Conservation (phyloP, 2,797 vertebrate genomes). For the Ceyx erithaca region DNA sequence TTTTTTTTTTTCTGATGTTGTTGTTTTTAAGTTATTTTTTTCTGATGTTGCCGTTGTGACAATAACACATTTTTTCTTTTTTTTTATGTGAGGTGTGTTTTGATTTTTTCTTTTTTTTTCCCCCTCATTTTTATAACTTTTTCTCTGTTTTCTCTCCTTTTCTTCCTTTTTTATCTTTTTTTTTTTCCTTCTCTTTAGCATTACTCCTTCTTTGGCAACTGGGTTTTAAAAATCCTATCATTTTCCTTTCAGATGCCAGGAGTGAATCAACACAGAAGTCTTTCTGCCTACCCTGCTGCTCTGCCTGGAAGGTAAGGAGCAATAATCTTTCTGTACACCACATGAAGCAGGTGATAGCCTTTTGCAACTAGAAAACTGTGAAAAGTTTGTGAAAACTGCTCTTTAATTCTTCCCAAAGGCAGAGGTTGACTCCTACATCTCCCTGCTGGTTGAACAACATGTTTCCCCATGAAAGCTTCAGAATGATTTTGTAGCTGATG, state of each 20-base stretch:
- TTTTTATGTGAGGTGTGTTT: background rate
- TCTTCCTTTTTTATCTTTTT: background rate
- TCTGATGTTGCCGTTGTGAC: background rate
- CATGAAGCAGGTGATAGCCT: background rate
- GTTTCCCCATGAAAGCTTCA: conserved; percentile 21
- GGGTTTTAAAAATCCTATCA: background rate
- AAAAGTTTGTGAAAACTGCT: conserved; percentile 36
- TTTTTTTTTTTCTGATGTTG: background rate
- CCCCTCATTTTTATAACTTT: background rate
- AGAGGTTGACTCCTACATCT: background rate
- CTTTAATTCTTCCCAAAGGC: background rate
- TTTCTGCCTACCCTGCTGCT: conserved; percentile 35
- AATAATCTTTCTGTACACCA: conserved; percentile 14
- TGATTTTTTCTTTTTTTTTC: background rate
- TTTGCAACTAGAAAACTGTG: background rate
- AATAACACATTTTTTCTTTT: background rate
- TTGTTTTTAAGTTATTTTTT: background rate
- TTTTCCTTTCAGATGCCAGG: conserved; percentile 40
- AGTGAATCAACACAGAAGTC: background rate
- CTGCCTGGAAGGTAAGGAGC: conserved; percentile 43
- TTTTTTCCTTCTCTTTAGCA: background rate
- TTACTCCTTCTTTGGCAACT: conserved; percentile 26
- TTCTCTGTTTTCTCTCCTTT: background rate
- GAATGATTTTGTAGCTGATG: conserved; percentile 2
- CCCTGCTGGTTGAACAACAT: background rate